Percentiles rank a stretch among this genome's conserved stretches.
Evolutionary conservation across 2,888 invertebrate species (phyloP).

Genomic region (Yponomeuta plumbellus): DNA sequence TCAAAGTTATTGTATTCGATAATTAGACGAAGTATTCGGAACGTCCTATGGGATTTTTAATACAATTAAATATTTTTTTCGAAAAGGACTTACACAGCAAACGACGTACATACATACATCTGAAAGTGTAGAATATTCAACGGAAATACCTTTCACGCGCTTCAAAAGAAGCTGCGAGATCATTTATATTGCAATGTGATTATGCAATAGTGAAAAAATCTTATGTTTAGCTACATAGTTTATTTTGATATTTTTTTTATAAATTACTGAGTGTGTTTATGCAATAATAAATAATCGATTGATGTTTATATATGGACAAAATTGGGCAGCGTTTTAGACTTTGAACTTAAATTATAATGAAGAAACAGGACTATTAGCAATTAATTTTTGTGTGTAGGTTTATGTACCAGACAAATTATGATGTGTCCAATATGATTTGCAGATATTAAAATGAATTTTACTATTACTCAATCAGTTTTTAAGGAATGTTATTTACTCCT

Average conservation of each 20-base stretch:
- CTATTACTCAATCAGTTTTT: slow-evolving; percentile 54
- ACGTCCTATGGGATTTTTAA: background rate
- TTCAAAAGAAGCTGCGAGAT: background rate
- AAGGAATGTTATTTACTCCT: slow-evolving; percentile 69
- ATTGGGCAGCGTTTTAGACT: background rate
- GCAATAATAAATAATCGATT: slow-evolving; percentile 9
- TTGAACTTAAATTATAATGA: slow-evolving; percentile 12
- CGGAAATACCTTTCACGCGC: no score
- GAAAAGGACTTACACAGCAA: background rate
- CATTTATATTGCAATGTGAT: slow-evolving; percentile 22
- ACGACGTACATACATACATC: no score
- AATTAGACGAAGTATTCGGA: slow-evolving; percentile 1
- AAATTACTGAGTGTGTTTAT: slow-evolving; percentile 10
- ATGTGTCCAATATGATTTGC: slow-evolving; percentile 26
- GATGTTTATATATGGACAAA: slow-evolving; percentile 21
- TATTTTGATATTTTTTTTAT: slow-evolving; percentile 19
- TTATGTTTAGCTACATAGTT: slow-evolving; percentile 18
- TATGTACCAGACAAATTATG: slow-evolving; percentile 21
- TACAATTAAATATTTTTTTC: background rate
- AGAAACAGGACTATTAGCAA: slow-evolving; percentile 25
- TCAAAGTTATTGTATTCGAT: slow-evolving; percentile 16
- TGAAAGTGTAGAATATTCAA: no score
- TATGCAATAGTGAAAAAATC: slow-evolving; percentile 24
- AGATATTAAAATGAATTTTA: slow-evolving; percentile 47
- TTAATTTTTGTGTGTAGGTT: slow-evolving; percentile 19